Conservation (phyloP, 2,113 vertebrate species). For the Eubucco bourcierii region DNA sequence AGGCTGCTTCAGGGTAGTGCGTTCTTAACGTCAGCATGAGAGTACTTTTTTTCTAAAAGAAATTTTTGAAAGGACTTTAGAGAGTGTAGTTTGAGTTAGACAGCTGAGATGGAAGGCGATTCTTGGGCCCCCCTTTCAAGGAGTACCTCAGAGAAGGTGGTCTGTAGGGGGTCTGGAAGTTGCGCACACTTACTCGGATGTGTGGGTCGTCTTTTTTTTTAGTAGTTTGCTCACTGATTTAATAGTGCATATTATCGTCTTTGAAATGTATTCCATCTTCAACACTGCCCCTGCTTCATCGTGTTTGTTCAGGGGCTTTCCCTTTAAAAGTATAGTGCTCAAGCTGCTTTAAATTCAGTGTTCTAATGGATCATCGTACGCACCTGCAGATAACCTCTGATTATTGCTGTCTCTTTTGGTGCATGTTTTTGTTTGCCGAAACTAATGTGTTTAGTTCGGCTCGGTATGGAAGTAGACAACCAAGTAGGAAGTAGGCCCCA, state of each 20-base stretch:
- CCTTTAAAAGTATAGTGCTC: background rate
- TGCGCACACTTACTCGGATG: accelerated
- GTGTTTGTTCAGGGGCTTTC: background rate
- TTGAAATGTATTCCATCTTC: background rate
- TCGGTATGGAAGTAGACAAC: accelerated
- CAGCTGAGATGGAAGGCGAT: background rate
- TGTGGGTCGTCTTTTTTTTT: background rate
- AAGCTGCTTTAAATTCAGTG: background rate
- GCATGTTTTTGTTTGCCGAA: background rate
- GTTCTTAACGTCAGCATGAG: background rate
- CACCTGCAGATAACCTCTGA: background rate
- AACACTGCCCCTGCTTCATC: background rate
- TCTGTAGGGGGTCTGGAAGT: background rate
- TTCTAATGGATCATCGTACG: background rate
- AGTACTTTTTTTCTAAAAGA: accelerated
- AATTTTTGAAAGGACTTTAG: background rate
- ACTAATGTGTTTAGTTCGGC: background rate
- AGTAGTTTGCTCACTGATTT: background rate
- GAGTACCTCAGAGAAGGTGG: background rate
- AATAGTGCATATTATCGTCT: background rate
- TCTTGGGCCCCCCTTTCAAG: background rate
- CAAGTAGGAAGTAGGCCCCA: background rate
- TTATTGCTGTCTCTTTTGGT: background rate
- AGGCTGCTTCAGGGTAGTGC: background rate
- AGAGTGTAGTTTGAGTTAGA: background rate